Base-by-base conservation (phyloP, 2,113 vertebrate genomes). In the Burhinus bistriatus region DNA sequence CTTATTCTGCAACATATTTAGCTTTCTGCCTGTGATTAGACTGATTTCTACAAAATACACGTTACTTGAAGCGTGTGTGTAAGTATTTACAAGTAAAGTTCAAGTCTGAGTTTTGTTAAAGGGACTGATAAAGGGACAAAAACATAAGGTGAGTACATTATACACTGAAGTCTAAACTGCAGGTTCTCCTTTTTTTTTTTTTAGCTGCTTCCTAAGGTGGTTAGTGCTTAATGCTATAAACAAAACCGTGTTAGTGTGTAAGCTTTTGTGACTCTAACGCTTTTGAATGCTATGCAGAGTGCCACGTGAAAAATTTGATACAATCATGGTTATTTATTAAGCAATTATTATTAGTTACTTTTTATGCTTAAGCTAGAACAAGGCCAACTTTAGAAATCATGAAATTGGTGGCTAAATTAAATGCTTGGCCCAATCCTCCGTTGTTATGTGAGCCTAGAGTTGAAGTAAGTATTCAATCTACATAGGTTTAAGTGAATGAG, bases 91-190 rank as follows among this genome's bases (percentile, higher is more conserved):
- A 20, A 20, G 18, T 5, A 32, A 89, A 22, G 13, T 30, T 85
- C 26, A 44, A 45, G 12, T 72, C 9, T 17, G 27, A 69, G 10
- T 66, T 81, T 76, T 57, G 29, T 42, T 71, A 16, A 44, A 79
- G 32, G 8, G 12, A 40, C 44, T 34, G 59, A 40, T 44, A 71
- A 81, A 44, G 9, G 27, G 13, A n/a, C 27, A 58, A 55, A 70
- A 61, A 1, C 12, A 9, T 16, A 23, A 71, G 38, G 14, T 0
- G 4, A 26, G 15, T 49, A 12, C 15, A 2, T 34, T 54, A 23
- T 4, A 71, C 11, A 20, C 6, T 3, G 27, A 18, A 72, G 9
- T 32, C 23, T 49, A 32, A 82, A 49, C 26, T 34, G 13, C 14
- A 47, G 9, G 13, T 62, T 84, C 15, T 19, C 21, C 75, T 34